Evolutionary conservation across 2,888 invertebrate species (phyloP).

Genomic region (Lydus trimaculatus): DNA sequence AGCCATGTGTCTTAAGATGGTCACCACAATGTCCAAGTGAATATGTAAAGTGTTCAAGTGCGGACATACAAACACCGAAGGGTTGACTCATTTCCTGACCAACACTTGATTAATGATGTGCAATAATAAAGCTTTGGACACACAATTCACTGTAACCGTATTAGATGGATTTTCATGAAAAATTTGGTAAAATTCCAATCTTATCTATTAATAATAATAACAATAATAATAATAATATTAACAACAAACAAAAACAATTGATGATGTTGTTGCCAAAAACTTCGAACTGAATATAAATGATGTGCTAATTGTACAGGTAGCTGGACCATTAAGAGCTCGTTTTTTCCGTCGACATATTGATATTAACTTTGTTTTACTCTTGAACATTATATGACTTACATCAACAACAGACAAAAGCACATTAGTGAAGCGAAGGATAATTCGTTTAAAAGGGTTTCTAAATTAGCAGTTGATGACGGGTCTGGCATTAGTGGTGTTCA

Average conservation of each 20-base stretch:
- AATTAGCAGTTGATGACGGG: slow-evolving; percentile 62
- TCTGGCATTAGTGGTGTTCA: slow-evolving; percentile 57
- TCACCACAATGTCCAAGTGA: slow-evolving; percentile 50
- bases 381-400: slow-evolving; percentile 49
- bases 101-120: slow-evolving; percentile 62
- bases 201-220: background rate
- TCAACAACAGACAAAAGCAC: slow-evolving; percentile 55
- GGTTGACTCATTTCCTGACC: slow-evolving; percentile 63
- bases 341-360: slow-evolving; percentile 39
- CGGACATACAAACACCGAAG: slow-evolving; percentile 57
- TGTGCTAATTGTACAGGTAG: slow-evolving; percentile 35
- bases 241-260: background rate
- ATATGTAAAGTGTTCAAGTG: slow-evolving; percentile 55
- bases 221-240: background rate
- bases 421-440: slow-evolving; percentile 60
- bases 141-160: slow-evolving; percentile 40
- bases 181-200: background rate
- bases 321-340: slow-evolving; percentile 33
- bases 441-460: slow-evolving; percentile 61
- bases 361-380: slow-evolving; percentile 41
- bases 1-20: slow-evolving; percentile 53
- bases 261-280: slow-evolving; percentile 8
- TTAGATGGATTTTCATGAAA: slow-evolving; percentile 41
- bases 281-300: slow-evolving; percentile 1
- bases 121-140: slow-evolving; percentile 57